Percentiles rank a stretch among this genome's conserved stretches.
These are phyloP conservation scores for Xenus cinereus DNA, from an alignment of 2,113 vertebrate genomes.

Conservation along the genomic window DNA sequence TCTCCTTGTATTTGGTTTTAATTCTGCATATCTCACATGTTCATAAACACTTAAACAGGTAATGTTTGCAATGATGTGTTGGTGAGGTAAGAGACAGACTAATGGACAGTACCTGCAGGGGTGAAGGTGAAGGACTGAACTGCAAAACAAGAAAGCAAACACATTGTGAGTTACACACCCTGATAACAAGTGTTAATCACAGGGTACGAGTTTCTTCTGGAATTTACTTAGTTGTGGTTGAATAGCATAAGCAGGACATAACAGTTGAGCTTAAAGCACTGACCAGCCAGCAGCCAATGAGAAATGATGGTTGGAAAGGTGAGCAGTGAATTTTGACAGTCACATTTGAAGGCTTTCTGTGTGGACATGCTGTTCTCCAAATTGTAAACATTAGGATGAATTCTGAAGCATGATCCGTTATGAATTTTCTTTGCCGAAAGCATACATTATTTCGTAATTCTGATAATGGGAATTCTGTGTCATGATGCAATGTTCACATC, in stretches of 20 bases:
- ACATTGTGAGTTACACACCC: slow-evolving; percentile 80
- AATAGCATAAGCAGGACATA: slow-evolving; percentile 3
- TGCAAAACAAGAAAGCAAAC: slow-evolving; percentile 92
- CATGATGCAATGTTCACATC: not conserved
- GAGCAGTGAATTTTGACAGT: not conserved
- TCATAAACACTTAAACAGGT: not conserved
- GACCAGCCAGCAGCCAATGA: slow-evolving; percentile 73
- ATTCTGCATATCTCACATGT: not conserved
- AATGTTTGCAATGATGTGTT: not conserved
- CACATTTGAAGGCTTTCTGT: not conserved
- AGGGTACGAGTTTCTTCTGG: not conserved
- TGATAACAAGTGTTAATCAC: not conserved
- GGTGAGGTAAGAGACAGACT: slow-evolving; percentile 77
- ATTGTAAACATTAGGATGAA: not conserved
- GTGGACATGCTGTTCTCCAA: not conserved
- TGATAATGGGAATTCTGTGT: not conserved
- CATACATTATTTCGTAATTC: not conserved
- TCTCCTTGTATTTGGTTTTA: not conserved
- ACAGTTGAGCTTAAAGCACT: slow-evolving; percentile 55
- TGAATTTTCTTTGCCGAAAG: not conserved
- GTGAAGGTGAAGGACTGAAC: slow-evolving; percentile 92
- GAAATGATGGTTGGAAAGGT: slow-evolving; percentile 29
- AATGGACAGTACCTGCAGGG: slow-evolving; percentile 89
- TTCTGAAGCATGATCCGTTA: slow-evolving; percentile 8
- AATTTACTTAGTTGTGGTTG: not conserved